Evolutionary conservation across 2,888 invertebrate genomes (phyloP).

Genomic region (Hydrotaea diabolus): DNA sequence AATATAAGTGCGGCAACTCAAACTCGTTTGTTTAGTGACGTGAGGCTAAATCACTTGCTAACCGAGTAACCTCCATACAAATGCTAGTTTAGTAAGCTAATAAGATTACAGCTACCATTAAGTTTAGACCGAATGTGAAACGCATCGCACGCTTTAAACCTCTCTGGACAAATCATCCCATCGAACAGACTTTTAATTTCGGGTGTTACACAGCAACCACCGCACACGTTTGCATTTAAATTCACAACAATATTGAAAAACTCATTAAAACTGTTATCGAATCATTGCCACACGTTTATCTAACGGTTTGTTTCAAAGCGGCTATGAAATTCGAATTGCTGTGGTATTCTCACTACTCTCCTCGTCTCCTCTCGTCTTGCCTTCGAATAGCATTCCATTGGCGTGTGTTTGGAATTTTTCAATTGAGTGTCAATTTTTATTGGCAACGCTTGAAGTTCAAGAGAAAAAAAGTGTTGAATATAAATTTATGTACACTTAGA

Average conservation of each 20-base stretch:
- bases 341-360: not conserved
- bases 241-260: conserved; percentile 30
- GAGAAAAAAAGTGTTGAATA: too few relatives aligned
- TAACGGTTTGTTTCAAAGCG: conserved; percentile 47
- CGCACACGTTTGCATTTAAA: conserved; percentile 1
- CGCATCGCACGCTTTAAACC: too few relatives aligned
- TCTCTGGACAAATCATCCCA: too few relatives aligned
- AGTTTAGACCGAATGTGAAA: too few relatives aligned
- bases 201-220: not conserved
- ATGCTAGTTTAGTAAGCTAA: too few relatives aligned
- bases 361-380: not conserved
- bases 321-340: not conserved
- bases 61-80: too few relatives aligned
- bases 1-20: too few relatives aligned
- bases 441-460: conserved; percentile 8
- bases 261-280: conserved; percentile 40
- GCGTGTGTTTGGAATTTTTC: conserved; percentile 24
- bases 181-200: not conserved
- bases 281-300: conserved; percentile 45
- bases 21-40: too few relatives aligned
- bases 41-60: too few relatives aligned
- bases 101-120: too few relatives aligned
- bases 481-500: too few relatives aligned
- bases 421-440: not conserved
- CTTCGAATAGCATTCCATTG: not conserved